Evolutionary conservation across 2,888 invertebrate genomes (phyloP).

Genomic region (Yponomeuta sedellus): DNA sequence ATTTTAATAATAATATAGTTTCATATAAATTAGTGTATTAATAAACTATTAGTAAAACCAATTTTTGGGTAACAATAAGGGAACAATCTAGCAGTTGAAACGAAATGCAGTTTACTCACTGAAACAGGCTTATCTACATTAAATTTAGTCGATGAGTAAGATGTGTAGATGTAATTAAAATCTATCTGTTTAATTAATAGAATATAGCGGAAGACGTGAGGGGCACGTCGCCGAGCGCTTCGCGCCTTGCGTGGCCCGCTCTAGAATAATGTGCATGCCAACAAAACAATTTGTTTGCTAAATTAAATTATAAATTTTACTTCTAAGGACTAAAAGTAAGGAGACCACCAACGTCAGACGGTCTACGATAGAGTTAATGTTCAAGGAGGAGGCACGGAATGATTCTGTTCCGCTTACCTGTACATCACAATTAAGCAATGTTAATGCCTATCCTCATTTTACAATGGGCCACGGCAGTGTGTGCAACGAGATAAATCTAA

Average conservation of each 20-base stretch:
- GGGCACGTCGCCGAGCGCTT: neutral
- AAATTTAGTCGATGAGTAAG: neutral
- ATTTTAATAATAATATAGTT: neutral
- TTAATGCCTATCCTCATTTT: neutral
- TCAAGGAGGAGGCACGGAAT: constrained; percentile 7
- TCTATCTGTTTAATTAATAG: neutral
- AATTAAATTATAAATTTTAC: constrained; percentile 6
- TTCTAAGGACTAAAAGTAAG: neutral
- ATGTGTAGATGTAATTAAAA: neutral
- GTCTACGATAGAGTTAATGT: neutral
- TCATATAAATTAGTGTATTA: neutral
- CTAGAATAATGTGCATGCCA: neutral
- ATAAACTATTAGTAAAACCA: neutral
- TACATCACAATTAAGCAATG: constrained; percentile 2
- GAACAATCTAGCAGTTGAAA: neutral
- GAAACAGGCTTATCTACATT: constrained; percentile 50
- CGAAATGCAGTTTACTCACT: constrained; percentile 35
- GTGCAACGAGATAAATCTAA: too few relatives aligned
- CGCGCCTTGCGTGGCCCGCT: neutral
- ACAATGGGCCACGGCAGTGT: too few relatives aligned
- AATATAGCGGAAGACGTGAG: neutral
- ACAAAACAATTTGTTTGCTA: neutral
- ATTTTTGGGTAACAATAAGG: neutral
- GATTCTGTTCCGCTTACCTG: constrained; percentile 26
- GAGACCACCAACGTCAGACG: neutral